Percentiles rank a stretch among this genome's conserved stretches.
These are phyloP conservation scores for Pogonomyrmex californicus DNA, from an alignment of 1,140 invertebrate species.

Conservation along the genomic window DNA sequence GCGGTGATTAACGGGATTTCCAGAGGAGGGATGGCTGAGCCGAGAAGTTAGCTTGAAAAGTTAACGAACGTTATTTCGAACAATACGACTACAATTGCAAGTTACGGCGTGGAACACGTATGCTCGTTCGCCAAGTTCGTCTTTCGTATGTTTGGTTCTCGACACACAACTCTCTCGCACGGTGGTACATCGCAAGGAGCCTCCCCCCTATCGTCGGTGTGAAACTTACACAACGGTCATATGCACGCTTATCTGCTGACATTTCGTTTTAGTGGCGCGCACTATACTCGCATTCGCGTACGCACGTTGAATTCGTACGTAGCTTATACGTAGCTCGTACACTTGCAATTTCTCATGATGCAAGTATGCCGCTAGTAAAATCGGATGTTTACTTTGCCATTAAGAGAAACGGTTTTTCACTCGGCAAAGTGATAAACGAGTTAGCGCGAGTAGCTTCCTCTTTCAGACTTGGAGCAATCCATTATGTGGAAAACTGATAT, in stretches of 20 bases:
- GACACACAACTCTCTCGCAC: slow-evolving; percentile 6
- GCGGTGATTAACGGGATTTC: slow-evolving; percentile 30
- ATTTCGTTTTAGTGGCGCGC: slow-evolving; percentile 45
- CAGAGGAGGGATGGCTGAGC: background rate
- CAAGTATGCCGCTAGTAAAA: slow-evolving; percentile 20
- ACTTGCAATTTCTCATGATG: slow-evolving; percentile 44
- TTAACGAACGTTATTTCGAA: slow-evolving; percentile 43
- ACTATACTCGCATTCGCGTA: slow-evolving; percentile 25
- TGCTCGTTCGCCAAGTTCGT: slow-evolving; percentile 46
- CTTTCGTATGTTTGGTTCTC: slow-evolving; percentile 44
- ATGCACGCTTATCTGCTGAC: slow-evolving; percentile 50
- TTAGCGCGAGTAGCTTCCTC: background rate
- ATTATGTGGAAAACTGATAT: slow-evolving; percentile 41
- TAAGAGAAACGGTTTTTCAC: slow-evolving; percentile 47
- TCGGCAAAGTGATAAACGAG: slow-evolving; percentile 15
- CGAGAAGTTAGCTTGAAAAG: slow-evolving; percentile 42
- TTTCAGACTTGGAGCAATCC: background rate
- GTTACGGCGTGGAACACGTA: slow-evolving; percentile 35
- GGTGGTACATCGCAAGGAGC: background rate
- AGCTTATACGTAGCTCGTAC: background rate
- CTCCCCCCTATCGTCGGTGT: background rate
- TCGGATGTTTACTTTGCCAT: slow-evolving; percentile 3
- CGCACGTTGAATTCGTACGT: slow-evolving; percentile 38
- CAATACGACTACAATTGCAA: slow-evolving; percentile 40
- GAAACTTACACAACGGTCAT: slow-evolving; percentile 42